These are phyloP conservation scores for Galerucella calmariensis DNA, from an alignment of 2,888 invertebrate genomes.

Conservation along the genomic window DNA sequence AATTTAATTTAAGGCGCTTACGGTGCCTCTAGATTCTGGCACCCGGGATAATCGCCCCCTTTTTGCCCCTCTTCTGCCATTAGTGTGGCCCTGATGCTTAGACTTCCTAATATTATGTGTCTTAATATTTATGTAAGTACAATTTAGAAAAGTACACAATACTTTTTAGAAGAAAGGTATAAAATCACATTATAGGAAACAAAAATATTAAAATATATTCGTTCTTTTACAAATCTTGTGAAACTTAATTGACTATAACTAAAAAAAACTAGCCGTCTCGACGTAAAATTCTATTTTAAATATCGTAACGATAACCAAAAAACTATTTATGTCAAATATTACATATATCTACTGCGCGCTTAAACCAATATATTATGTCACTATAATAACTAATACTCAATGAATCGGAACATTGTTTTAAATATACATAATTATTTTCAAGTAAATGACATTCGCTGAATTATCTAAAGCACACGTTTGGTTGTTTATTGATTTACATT, in stretches of 20 bases:
- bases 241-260: background rate
- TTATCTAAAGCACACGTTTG: background rate
- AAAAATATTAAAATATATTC: no score
- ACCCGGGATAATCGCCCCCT: no score
- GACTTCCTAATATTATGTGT: no score
- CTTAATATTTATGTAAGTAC: no score
- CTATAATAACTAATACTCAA: background rate
- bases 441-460: background rate
- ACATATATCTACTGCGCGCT: background rate
- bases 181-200: no score
- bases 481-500: background rate
- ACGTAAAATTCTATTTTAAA: background rate
- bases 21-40: no score
- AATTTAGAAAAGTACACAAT: no score
- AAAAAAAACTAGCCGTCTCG: background rate
- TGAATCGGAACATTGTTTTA: background rate
- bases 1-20: no score
- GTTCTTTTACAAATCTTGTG: no score
- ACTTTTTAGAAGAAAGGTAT: no score
- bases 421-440: background rate
- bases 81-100: no score
- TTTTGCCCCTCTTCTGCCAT: no score
- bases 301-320: background rate
- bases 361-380: slow-evolving; percentile 5
- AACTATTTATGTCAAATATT: slow-evolving; percentile 6